Conservation (phyloP, 2,888 invertebrate species). For the Tenthredo notha region DNA sequence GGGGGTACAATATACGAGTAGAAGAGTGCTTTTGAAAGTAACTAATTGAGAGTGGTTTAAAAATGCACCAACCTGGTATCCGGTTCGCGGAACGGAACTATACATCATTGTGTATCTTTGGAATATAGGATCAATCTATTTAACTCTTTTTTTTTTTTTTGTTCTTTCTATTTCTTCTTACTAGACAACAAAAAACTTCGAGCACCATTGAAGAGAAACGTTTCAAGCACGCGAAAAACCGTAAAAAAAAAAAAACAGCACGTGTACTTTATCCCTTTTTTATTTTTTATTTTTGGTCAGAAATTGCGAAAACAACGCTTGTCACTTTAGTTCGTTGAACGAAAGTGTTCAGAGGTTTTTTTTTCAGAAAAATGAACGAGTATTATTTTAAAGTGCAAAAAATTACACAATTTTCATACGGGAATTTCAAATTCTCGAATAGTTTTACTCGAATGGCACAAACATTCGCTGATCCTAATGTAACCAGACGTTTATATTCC, state of each 20-base stretch:
- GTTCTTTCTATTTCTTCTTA: not conserved
- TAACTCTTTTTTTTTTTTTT: not conserved
- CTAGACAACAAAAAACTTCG: not conserved
- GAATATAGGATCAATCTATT: slow-evolving; percentile 5
- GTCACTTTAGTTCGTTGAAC: not conserved
- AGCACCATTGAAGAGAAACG: not conserved
- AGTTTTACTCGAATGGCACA: not conserved
- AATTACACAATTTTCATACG: not conserved
- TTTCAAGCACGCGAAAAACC: not conserved
- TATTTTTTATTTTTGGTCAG: not conserved
- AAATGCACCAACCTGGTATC: slow-evolving; percentile 13
- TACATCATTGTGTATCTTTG: slow-evolving; percentile 13
- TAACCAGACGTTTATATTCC: slow-evolving; percentile 9
- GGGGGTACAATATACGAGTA: not conserved
- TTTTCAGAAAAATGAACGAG: not conserved
- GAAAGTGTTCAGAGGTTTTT: not conserved
- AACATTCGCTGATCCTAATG: not conserved
- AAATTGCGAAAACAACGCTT: not conserved
- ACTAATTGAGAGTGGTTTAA: slow-evolving; percentile 14
- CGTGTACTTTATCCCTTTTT: not conserved
- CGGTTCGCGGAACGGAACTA: not conserved
- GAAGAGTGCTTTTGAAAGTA: slow-evolving; percentile 1
- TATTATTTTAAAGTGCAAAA: not conserved
- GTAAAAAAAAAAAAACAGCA: not conserved
- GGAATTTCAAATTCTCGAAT: not conserved